Evolutionary conservation across 2,113 vertebrate species (phyloP).

Genomic region (Toxotes chatareus): DNA sequence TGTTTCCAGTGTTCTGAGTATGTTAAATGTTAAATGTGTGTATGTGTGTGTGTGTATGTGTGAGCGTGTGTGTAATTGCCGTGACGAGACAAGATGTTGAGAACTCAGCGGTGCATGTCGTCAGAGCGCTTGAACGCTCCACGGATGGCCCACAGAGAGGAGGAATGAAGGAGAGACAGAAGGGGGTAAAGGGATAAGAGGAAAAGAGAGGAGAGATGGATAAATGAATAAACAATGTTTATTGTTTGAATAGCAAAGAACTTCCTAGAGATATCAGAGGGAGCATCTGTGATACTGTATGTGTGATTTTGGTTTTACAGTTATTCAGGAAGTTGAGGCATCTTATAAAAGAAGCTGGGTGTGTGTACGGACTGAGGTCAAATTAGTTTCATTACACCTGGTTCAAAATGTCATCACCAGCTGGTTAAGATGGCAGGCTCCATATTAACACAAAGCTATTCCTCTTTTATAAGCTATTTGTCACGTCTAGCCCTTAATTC

Average conservation of each 20-base stretch:
- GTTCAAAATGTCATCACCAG: slow-evolving; percentile 24
- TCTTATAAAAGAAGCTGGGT: neutral
- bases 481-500: too few relatives aligned
- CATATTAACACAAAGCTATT: neutral
- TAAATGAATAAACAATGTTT: slow-evolving; percentile 68
- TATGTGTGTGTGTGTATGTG: slow-evolving; percentile 47
- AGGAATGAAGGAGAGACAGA: slow-evolving; percentile 75
- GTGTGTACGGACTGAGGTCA: slow-evolving; percentile 18
- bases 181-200: slow-evolving; percentile 64
- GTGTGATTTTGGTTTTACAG: slow-evolving; percentile 19
- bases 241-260: slow-evolving; percentile 46
- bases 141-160: slow-evolving; percentile 80
- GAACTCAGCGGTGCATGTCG: slow-evolving; percentile 80
- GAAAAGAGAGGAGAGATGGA: slow-evolving; percentile 43
- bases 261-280: slow-evolving; percentile 36
- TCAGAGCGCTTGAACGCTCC: slow-evolving; percentile 82
- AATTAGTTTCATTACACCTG: slow-evolving; percentile 20
- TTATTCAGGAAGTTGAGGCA: neutral
- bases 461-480: neutral
- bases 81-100: slow-evolving; percentile 88
- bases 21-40: slow-evolving; percentile 59
- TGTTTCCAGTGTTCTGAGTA: slow-evolving; percentile 53
- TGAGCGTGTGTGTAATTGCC: slow-evolving; percentile 82
- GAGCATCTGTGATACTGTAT: slow-evolving; percentile 17
- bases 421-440: neutral